Percentiles rank a stretch among this genome's conserved stretches.
These are phyloP conservation scores for Caenorhabditis japonica DNA, from an alignment of 2,888 invertebrate genomes.

Conservation along the genomic window DNA sequence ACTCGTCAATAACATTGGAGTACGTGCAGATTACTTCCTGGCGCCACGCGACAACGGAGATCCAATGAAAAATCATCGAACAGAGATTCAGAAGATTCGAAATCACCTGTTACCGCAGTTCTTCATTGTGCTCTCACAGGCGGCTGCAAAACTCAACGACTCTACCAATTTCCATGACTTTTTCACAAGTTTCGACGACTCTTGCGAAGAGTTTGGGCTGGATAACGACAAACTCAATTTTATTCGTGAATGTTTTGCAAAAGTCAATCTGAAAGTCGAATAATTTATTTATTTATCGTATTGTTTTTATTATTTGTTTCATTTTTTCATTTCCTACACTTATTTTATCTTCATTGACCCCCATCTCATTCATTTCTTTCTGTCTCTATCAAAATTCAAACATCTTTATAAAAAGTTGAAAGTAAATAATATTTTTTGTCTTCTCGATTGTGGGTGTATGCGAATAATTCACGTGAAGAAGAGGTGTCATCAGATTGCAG, in stretches of 20 bases:
- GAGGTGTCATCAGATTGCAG: conserved; percentile 34
- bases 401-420: conserved; percentile 8
- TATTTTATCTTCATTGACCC: neutral
- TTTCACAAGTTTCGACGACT: conserved; percentile 26
- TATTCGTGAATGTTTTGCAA: conserved; percentile 6
- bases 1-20: conserved; percentile 40
- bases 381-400: conserved; percentile 5
- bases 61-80: conserved; percentile 26
- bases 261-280: conserved; percentile 18
- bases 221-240: too few relatives aligned
- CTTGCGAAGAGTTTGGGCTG: conserved; percentile 21
- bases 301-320: conserved; percentile 3
- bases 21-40: conserved; percentile 31
- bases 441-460: conserved; percentile 17
- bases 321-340: conserved; percentile 8
- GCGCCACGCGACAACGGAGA: conserved; percentile 21
- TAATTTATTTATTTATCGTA: neutral
- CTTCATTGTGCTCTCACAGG: conserved; percentile 26
- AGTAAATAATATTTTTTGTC: conserved; percentile 32
- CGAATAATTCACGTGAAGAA: conserved; percentile 45
- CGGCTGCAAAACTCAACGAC: conserved; percentile 24
- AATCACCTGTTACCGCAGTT: conserved; percentile 25
- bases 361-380: conserved; percentile 5
- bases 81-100: conserved; percentile 28
- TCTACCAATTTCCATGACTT: conserved; percentile 27